Evolutionary conservation across 2,888 invertebrate genomes (phyloP), one percentile per base, ranked within the genome.

Genomic region (Furcula furcula): DNA sequence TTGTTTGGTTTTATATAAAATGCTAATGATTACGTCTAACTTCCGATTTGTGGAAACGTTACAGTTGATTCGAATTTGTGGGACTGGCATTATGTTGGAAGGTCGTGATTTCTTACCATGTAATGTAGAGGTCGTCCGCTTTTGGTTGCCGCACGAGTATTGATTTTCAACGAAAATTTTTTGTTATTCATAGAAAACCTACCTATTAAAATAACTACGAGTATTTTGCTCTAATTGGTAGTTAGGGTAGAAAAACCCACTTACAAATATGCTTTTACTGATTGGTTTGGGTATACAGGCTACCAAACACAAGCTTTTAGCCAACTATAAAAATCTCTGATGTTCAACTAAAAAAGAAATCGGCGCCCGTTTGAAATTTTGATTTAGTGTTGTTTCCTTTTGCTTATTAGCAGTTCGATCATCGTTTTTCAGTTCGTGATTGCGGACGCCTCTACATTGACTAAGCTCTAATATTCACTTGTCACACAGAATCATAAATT

Each of bases 151-250:
- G 65, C 65, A 54, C 61, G 53, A 61, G 67, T 79, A 82, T 82
- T 73, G 80, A 82, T 82, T 76, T 69, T 64, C 63, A 58, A 67
- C 68, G 55, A 60, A 71, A 64, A 72, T 74, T 58, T 72, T 72
- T 65, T 48, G 64, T 55, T 71, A 65, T 66, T 64, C 58, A 57
- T 68, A 61, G 56, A 52, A 59, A 64, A 46, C 50, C 50, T 55
- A 10, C 26, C 7, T 26, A 26, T 13, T 4, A 7, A 7, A 2
- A 25, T 9, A 3, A 5, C 9, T 20, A 20, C 7, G 7, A 7
- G 6, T n/a, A n/a, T n/a, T n/a, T n/a, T n/a, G n/a, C 0, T 11
- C 6, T 22, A 11, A 22, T 7, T 23, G 12, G 12, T 26, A 3
- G 14, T 7, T 14, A 14, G 14, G 6, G 14, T 7, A n/a, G 26